Percentiles rank a stretch among this genome's conserved stretches.
Conservation (phyloP, 2,888 invertebrate genomes). For the Halocaridina rubra region DNA sequence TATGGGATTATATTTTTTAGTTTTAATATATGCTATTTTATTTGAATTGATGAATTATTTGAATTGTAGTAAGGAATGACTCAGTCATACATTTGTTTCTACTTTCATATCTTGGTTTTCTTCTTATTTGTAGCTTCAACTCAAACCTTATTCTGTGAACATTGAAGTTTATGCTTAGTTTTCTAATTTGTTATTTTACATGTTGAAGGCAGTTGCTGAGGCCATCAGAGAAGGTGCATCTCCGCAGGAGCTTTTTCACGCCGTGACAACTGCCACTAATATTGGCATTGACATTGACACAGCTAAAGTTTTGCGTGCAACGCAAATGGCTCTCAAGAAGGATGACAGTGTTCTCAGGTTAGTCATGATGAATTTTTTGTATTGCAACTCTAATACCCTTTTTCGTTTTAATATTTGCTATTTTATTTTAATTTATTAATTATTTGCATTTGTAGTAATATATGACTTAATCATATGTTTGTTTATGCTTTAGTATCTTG, state of each 20-base stretch:
- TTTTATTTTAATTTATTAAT: too few relatives aligned
- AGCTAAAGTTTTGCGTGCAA: slow-evolving; percentile 78
- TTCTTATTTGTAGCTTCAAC: neutral
- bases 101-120: neutral
- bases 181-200: neutral
- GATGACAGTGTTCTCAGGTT: slow-evolving; percentile 83
- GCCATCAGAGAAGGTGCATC: slow-evolving; percentile 72
- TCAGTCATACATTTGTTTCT: neutral
- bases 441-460: too few relatives aligned
- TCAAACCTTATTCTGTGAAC: too few relatives aligned
- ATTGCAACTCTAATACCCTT: too few relatives aligned
- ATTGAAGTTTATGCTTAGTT: neutral
- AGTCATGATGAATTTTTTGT: too few relatives aligned
- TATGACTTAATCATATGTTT: too few relatives aligned
- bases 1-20: too few relatives aligned
- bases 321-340: slow-evolving; percentile 83
- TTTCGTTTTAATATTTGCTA: too few relatives aligned
- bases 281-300: slow-evolving; percentile 77
- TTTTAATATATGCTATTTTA: too few relatives aligned
- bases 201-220: slow-evolving; percentile 68
- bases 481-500: too few relatives aligned
- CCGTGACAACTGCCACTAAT: slow-evolving; percentile 77
- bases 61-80: too few relatives aligned
- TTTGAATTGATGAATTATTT: too few relatives aligned
- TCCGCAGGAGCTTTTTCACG: slow-evolving; percentile 78